phyloP scores from a whole-genome alignment of 2,888 invertebrate species.

The Frankliniella intonsa region DNA sequence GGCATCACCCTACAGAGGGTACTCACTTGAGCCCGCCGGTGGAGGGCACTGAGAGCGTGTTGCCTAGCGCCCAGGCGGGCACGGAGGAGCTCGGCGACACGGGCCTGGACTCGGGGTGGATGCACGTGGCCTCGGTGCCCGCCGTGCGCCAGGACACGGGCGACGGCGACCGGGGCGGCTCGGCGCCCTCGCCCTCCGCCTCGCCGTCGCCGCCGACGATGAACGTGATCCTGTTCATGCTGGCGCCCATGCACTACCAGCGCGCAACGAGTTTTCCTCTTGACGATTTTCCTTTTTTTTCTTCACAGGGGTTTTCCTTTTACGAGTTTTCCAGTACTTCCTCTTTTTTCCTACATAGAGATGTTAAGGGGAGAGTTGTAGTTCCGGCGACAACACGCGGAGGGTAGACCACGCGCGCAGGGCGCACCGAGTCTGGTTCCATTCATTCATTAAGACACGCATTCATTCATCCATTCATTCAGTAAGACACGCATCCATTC shows the following conservation, averaged over 20 bases:
- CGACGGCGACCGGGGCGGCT: not conserved
- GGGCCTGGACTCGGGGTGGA: not conserved
- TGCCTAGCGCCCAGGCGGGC: slow-evolving; percentile 1
- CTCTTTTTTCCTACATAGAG: too few relatives aligned
- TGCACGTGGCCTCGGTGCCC: not conserved
- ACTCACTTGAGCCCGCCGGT: not conserved
- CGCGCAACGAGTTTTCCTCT: too few relatives aligned
- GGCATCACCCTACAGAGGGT: too few relatives aligned
- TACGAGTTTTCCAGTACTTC: too few relatives aligned
- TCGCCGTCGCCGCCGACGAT: slow-evolving; percentile 32
- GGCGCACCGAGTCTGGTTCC: too few relatives aligned
- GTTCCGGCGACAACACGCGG: too few relatives aligned
- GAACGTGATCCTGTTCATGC: slow-evolving; percentile 28
- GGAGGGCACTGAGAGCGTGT: not conserved
- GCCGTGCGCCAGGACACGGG: not conserved
- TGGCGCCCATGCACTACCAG: not conserved
- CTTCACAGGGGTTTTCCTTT: too few relatives aligned
- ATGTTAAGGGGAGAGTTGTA: too few relatives aligned
- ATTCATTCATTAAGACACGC: not conserved
- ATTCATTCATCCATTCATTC: not conserved
- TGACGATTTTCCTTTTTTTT: too few relatives aligned
- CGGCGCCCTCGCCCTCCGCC: slow-evolving; percentile 31
- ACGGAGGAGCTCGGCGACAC: not conserved
- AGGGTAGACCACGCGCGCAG: too few relatives aligned
- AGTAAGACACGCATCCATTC: not conserved